Evolutionary conservation across 1,140 invertebrate genomes (phyloP), one percentile per base, ranked within the genome.

Genomic region (Bombus confusus): DNA sequence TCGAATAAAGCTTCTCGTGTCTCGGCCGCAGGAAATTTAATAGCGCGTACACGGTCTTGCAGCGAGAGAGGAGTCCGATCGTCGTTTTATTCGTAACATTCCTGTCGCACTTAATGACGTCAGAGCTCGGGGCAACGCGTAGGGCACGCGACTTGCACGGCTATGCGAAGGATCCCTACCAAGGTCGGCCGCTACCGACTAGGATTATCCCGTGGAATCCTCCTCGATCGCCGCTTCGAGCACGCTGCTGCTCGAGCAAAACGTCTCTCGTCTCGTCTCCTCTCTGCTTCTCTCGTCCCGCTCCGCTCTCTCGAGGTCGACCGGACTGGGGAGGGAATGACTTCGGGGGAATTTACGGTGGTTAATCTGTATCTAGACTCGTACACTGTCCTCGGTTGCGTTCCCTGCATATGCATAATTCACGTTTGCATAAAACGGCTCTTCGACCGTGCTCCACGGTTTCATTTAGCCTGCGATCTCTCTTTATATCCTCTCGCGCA

Each of bases 201-300:
- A 87, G 80, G 88, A 90, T 90, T 90, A 90, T 90, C 86, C 86
- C 62, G 76, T 90, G 86, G 83, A 90, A 90, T 90, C 77, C 85
- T 90, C 73, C 85, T 85, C 87, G 86, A 90, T 90, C 41, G 89
- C 83, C 73, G 76, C 86, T 89, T 82, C 66, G 85, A 81, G 68
- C 78, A 68, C 34, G 31, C 18, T 68, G 72, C 73, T 34, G 41
- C 41, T 80, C 66, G 73, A 87, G 88, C 89, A 89, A 89, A 90
- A 89, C 82, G 73, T 87, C 85, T 83, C 73, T n/a, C 69, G 13
- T 43, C 41, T 83, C 25, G 25, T 37, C 64, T 62, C 28, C 57
- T 59, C 28, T 9, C 59, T 62, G 10, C 28, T 10, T 62, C 59
- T 62, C 28, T n/a, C 59, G 10, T 25, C 12, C 28, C 28, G n/a